These are phyloP conservation scores for Agelas oroides DNA, from an alignment of 37 sponge, comb jelly and placozoan genomes.

Conservation along the genomic window DNA sequence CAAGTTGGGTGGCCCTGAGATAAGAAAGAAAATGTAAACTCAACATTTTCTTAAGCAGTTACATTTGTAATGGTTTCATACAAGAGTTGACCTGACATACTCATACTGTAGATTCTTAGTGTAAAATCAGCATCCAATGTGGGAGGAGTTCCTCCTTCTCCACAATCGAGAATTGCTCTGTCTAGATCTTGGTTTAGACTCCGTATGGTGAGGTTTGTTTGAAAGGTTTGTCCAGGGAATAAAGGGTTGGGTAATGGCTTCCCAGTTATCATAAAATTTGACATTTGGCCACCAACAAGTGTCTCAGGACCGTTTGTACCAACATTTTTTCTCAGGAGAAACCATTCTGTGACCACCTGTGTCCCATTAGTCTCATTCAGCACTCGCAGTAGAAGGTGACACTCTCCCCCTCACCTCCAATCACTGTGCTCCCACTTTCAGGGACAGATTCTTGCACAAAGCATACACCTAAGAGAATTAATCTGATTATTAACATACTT, in stretches of 20 bases:
- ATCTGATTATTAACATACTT: no score
- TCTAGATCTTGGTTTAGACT: background rate
- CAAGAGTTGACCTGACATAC: background rate
- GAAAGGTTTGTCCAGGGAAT: no score
- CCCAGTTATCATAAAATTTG: background rate
- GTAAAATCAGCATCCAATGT: background rate
- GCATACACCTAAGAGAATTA: no score
- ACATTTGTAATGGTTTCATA: background rate
- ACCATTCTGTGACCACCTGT: background rate
- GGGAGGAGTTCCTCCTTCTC: background rate
- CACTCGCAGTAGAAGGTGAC: background rate
- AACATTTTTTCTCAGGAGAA: background rate
- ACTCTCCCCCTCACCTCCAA: no score
- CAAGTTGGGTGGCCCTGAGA: background rate
- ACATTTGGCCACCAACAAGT: no score
- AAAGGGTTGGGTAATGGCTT: background rate
- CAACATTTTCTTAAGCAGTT: background rate
- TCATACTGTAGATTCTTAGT: slow-evolving; percentile 6
- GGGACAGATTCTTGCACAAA: no score
- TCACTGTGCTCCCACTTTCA: no score
- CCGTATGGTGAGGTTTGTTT: background rate
- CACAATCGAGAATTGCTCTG: background rate
- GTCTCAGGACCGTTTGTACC: background rate
- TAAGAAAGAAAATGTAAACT: background rate
- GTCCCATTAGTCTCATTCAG: background rate